phyloP scores from a whole-genome alignment of 2,797 vertebrate species.

The Clarias laeviceps region DNA sequence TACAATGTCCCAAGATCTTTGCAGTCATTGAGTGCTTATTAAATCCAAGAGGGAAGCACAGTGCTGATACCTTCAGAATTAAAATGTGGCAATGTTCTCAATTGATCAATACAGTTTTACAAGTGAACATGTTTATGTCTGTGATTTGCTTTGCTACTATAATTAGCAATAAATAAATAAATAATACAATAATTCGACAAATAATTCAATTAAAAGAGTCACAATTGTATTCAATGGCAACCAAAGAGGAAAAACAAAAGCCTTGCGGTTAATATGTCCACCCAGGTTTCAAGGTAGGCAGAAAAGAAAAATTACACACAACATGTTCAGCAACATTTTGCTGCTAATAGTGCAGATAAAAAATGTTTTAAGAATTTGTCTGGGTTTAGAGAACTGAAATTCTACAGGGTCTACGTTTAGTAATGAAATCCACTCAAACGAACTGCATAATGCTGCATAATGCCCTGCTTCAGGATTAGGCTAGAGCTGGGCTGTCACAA shows the following conservation, averaged over 20 bases:
- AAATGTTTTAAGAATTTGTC: not conserved
- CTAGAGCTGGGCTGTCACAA: conserved; percentile 30
- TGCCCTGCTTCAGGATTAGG: conserved; percentile 28
- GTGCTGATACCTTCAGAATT: not conserved
- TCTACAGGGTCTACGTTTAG: conserved; percentile 6
- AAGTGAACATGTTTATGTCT: too few species aligned
- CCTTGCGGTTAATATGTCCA: not conserved
- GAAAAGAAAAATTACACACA: not conserved
- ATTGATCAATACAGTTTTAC: not conserved
- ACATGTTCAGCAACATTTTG: not conserved
- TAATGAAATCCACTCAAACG: conserved; percentile 22
- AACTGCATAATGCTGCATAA: conserved; percentile 38
- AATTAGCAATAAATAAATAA: not conserved
- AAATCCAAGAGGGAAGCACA: not conserved
- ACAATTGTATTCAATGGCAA: not conserved
- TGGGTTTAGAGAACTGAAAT: not conserved
- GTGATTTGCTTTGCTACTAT: not conserved
- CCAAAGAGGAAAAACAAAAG: not conserved
- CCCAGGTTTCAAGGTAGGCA: not conserved
- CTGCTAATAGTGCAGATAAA: not conserved
- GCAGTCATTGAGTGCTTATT: not conserved
- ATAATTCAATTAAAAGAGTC: not conserved
- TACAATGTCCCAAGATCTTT: not conserved
- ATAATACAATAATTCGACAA: not conserved
- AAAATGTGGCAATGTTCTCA: not conserved